Evolutionary conservation across 2,797 vertebrate genomes (phyloP).

Genomic region (Coluber constrictor): DNA sequence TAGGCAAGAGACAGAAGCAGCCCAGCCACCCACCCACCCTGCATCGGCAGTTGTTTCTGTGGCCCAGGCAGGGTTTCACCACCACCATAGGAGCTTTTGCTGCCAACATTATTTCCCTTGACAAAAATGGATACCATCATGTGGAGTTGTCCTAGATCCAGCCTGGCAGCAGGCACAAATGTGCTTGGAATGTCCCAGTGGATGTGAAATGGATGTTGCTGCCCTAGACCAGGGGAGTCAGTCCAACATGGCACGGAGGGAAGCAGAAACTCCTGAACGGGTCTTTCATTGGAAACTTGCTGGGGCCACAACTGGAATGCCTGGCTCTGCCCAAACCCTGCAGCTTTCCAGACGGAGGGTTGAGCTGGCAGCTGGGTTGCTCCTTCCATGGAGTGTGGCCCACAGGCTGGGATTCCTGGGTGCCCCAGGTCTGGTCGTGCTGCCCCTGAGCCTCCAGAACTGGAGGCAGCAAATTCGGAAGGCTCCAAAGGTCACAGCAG

Average conservation of each 20-base stretch:
- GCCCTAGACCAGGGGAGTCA: background rate
- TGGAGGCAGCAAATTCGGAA: background rate
- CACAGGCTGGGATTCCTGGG: background rate
- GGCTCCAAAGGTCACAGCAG: background rate
- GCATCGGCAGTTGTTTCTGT: background rate
- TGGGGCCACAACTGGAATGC: background rate
- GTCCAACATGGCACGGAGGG: background rate
- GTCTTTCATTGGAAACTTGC: background rate
- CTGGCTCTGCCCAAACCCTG: background rate
- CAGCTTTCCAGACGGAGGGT: background rate
- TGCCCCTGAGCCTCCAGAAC: background rate
- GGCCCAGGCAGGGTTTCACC: background rate
- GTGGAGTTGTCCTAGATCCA: background rate
- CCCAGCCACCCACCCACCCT: fast-evolving
- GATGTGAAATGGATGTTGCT: background rate
- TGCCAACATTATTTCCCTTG: too few relatives aligned
- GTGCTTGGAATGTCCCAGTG: background rate
- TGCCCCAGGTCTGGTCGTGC: too few relatives aligned
- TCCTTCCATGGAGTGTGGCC: background rate
- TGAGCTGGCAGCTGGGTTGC: background rate
- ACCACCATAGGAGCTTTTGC: background rate
- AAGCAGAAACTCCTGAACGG: background rate
- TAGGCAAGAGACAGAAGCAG: background rate
- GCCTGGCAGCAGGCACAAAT: background rate
- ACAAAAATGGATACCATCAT: background rate